phyloP scores from a whole-genome alignment of 2,113 vertebrate species.

The Silurus asotus region DNA sequence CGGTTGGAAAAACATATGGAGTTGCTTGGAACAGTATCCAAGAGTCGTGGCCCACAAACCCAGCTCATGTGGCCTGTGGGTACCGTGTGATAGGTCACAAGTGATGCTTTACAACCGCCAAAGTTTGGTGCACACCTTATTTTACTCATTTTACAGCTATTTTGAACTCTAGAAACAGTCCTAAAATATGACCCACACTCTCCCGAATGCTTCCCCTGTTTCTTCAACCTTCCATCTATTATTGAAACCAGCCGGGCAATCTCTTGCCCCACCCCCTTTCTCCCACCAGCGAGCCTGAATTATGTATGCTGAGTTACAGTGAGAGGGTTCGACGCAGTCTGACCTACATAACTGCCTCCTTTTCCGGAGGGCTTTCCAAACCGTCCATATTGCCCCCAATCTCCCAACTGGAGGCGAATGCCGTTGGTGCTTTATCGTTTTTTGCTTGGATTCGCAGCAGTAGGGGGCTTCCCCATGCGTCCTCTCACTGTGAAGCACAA shows the following conservation, averaged over 20 bases:
- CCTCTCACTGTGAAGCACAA: slow-evolving; percentile 48
- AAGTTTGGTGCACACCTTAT: slow-evolving; percentile 45
- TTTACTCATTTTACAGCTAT: slow-evolving; percentile 29
- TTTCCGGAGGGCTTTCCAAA: slow-evolving; percentile 50
- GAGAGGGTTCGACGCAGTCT: slow-evolving; percentile 65
- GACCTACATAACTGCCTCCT: slow-evolving; percentile 77
- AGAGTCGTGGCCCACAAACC: neutral
- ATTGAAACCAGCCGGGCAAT: slow-evolving; percentile 71
- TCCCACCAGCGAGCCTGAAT: slow-evolving; percentile 70
- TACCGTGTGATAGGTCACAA: slow-evolving; percentile 19
- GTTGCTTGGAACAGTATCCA: slow-evolving; percentile 22
- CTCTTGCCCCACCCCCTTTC: slow-evolving; percentile 44
- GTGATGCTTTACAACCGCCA: neutral
- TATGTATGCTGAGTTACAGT: slow-evolving; percentile 73
- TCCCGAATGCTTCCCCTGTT: slow-evolving; percentile 60
- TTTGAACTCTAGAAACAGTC: slow-evolving; percentile 54
- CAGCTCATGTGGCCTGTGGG: slow-evolving; percentile 18
- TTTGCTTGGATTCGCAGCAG: slow-evolving; percentile 40
- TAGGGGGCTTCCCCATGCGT: slow-evolving; percentile 49
- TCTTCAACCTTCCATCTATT: slow-evolving; percentile 72
- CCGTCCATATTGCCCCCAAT: slow-evolving; percentile 62
- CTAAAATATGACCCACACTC: slow-evolving; percentile 33
- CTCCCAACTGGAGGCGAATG: slow-evolving; percentile 60
- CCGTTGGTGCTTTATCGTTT: slow-evolving; percentile 57
- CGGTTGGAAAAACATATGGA: slow-evolving; percentile 34